Percentiles rank a stretch among this genome's conserved stretches.
phyloP scores from a whole-genome alignment of 2,113 vertebrate species.

The Chauna torquata region DNA sequence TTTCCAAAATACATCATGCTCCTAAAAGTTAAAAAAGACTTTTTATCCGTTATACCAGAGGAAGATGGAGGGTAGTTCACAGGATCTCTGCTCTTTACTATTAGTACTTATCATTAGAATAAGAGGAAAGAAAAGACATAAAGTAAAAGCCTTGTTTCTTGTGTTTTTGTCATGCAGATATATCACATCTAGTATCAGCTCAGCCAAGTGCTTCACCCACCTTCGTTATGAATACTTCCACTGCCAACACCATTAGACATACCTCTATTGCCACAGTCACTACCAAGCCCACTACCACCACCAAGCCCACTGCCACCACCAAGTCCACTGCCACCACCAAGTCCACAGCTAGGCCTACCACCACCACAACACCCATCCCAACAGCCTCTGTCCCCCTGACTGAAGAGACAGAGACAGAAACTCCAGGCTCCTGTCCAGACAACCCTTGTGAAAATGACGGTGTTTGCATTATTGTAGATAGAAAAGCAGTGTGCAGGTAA shows the following conservation, averaged over 20 bases:
- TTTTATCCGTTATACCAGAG: background rate
- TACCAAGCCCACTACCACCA: background rate
- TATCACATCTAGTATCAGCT: slow-evolving; percentile 79
- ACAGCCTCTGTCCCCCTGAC: background rate
- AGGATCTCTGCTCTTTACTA: background rate
- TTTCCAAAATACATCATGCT: background rate
- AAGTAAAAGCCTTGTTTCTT: background rate
- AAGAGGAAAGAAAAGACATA: background rate
- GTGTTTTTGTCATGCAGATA: slow-evolving; percentile 71
- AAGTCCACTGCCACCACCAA: background rate
- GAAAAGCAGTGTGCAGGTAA: slow-evolving; percentile 83
- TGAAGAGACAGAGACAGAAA: rapidly evolving
- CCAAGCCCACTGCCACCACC: background rate
- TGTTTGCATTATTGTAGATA: slow-evolving; percentile 68
- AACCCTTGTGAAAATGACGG: slow-evolving; percentile 83
- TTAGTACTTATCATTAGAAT: background rate
- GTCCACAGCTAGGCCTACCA: background rate
- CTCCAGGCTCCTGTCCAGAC: slow-evolving; percentile 31
- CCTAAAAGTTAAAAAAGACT: background rate
- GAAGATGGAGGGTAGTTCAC: background rate
- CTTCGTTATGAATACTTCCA: background rate
- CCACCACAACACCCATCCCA: background rate
- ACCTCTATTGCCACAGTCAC: background rate
- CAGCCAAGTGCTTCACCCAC: slow-evolving; percentile 31
- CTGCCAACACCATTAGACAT: background rate